A percentile compares a stretch with the other conserved stretches of the same genome.
Conservation (phyloP, 1,140 invertebrate species). For the Himalopsyche phryganea region DNA sequence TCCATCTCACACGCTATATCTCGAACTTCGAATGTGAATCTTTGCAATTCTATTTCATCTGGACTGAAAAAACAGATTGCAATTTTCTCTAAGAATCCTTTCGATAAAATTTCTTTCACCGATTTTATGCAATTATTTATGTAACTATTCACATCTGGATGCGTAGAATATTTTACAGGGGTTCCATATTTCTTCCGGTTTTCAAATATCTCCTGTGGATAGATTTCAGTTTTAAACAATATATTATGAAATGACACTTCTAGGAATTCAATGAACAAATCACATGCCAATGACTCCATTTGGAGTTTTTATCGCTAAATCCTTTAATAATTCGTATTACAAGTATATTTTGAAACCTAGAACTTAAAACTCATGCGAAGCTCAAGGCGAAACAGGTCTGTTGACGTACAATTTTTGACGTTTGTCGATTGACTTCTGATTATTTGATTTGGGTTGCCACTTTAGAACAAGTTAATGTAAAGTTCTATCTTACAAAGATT, state of each 20-base stretch:
- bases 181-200: slow-evolving; percentile 57
- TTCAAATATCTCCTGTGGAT: slow-evolving; percentile 58
- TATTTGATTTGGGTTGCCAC: too few species aligned
- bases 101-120: slow-evolving; percentile 45
- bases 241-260: slow-evolving; percentile 59
- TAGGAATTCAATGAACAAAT: slow-evolving; percentile 55
- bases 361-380: too few species aligned
- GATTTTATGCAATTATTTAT: slow-evolving; percentile 53
- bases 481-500: too few species aligned
- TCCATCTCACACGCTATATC: slow-evolving; percentile 37
- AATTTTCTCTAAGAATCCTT: slow-evolving; percentile 44
- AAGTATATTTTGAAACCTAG: too few species aligned
- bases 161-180: slow-evolving; percentile 52
- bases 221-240: slow-evolving; percentile 54
- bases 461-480: too few species aligned
- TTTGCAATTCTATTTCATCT: slow-evolving; percentile 44
- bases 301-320: too few species aligned
- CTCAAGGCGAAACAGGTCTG: too few species aligned
- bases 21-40: slow-evolving; percentile 55
- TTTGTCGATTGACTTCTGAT: too few species aligned
- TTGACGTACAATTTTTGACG: too few species aligned
- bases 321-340: too few species aligned
- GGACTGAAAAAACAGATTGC: slow-evolving; percentile 47
- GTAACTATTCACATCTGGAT: slow-evolving; percentile 60
- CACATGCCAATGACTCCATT: slow-evolving; percentile 44